phyloP scores from a whole-genome alignment of 2,888 invertebrate genomes.

The Conops quadrifasciatus region DNA sequence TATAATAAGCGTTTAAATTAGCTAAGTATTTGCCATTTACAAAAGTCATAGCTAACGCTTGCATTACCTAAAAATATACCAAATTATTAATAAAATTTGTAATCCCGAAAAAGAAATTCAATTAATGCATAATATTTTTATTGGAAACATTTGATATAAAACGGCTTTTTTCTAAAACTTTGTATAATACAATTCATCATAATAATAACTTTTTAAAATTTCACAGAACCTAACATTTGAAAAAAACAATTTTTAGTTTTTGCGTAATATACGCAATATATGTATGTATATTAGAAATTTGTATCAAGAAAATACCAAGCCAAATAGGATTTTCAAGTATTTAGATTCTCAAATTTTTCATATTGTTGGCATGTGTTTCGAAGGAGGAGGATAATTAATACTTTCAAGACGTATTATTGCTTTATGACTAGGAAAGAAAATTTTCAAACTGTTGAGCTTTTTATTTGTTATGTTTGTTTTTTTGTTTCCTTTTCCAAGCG shows the following conservation, averaged over 20 bases:
- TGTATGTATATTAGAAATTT: too few relatives aligned
- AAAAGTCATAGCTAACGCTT: not conserved
- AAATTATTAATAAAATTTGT: not conserved
- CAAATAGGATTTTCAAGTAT: too few relatives aligned
- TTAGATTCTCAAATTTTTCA: too few relatives aligned
- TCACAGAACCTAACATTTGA: not conserved
- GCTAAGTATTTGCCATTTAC: conserved; percentile 22
- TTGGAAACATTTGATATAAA: not conserved
- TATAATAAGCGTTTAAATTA: conserved; percentile 8
- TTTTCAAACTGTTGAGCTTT: too few relatives aligned
- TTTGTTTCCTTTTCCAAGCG: too few relatives aligned
- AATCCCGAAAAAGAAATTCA: not conserved
- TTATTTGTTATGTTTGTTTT: too few relatives aligned
- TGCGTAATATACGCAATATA: not conserved
- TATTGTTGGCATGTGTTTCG: too few relatives aligned
- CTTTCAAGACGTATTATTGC: too few relatives aligned
- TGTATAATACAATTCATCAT: not conserved
- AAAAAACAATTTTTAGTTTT: not conserved
- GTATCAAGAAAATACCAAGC: too few relatives aligned
- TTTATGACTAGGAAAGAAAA: too few relatives aligned
- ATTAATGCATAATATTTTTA: not conserved
- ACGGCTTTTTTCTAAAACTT: not conserved
- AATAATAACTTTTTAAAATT: not conserved
- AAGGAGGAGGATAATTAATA: too few relatives aligned
- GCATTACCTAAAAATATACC: not conserved